Evolutionary conservation across 92 coral and sea anemone genomes (phyloP).

Genomic region (Zoanthus sociatus): DNA sequence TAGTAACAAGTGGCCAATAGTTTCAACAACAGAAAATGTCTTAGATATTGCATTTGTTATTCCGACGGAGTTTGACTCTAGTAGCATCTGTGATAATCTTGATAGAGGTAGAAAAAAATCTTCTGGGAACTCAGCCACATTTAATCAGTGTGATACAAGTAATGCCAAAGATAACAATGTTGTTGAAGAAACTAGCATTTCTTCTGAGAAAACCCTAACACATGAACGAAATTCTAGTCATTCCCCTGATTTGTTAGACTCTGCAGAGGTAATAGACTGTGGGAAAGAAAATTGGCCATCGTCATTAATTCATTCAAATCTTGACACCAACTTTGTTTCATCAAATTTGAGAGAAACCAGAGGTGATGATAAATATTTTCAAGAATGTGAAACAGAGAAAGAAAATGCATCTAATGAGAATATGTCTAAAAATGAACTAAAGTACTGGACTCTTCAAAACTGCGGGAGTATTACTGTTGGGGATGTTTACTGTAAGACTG

Average conservation of each 20-base stretch:
- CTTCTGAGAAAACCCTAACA: neutral
- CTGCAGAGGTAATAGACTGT: constrained; percentile 21
- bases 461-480: constrained; percentile 88
- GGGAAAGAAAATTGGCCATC: constrained; percentile 46
- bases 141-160: neutral
- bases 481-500: constrained; percentile 83
- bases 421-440: neutral
- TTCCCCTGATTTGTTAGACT: constrained; percentile 5
- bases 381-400: neutral
- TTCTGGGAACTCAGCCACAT: neutral
- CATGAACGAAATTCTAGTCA: neutral
- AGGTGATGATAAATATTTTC: neutral
- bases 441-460: constrained; percentile 76
- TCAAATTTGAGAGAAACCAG: neutral
- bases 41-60: constrained; percentile 63
- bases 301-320: neutral
- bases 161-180: neutral
- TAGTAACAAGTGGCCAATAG: constrained; percentile 84
- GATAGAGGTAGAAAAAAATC: neutral
- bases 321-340: constrained; percentile 9
- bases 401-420: neutral
- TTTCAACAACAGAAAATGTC: constrained; percentile 54
- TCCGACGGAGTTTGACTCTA: constrained; percentile 60
- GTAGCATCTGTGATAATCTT: neutral
- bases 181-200: neutral